These are phyloP conservation scores for Enteromius radiatus DNA, from an alignment of 2,797 vertebrate species.

Conservation along the genomic window DNA sequence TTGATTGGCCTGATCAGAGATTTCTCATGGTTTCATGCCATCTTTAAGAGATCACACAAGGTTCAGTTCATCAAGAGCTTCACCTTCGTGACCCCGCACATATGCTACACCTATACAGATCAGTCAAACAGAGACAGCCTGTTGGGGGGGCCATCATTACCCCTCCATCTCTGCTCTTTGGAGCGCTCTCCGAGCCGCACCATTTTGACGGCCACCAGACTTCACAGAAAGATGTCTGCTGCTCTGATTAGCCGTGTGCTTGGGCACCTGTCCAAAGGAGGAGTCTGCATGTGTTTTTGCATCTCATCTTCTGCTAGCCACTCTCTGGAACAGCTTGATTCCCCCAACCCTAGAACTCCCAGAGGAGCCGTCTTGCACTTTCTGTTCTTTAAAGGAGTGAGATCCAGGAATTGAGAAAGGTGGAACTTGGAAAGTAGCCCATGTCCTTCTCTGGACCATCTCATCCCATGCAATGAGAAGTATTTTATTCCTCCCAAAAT, in stretches of 20 bases:
- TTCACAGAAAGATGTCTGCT: conserved; percentile 61
- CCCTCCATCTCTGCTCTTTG: conserved; percentile 35
- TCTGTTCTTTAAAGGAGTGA: conserved; percentile 44
- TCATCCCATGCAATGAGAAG: neutral
- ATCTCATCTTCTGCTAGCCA: conserved; percentile 58
- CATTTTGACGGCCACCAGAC: conserved; percentile 58
- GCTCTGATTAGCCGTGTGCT: conserved; percentile 59
- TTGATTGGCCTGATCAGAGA: conserved; percentile 40
- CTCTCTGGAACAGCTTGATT: conserved; percentile 62
- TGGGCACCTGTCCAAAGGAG: conserved; percentile 65
- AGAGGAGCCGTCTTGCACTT: conserved; percentile 60
- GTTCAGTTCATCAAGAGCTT: conserved; percentile 36
- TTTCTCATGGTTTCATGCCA: conserved; percentile 15
- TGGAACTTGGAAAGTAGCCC: conserved; percentile 50
- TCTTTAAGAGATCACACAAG: conserved; percentile 37
- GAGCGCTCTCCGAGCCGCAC: conserved; percentile 25
- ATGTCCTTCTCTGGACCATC: conserved; percentile 32
- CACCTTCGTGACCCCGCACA: conserved; percentile 33
- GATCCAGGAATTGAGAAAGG: conserved; percentile 49
- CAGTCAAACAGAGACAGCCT: conserved; percentile 42
- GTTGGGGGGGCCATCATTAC: conserved; percentile 21
- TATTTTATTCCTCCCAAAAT: neutral
- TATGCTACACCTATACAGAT: conserved; percentile 54
- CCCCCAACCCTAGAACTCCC: conserved; percentile 54
- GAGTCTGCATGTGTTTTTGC: conserved; percentile 60